phyloP scores from a whole-genome alignment of 2,888 invertebrate species.

The Cetonia aurata region DNA sequence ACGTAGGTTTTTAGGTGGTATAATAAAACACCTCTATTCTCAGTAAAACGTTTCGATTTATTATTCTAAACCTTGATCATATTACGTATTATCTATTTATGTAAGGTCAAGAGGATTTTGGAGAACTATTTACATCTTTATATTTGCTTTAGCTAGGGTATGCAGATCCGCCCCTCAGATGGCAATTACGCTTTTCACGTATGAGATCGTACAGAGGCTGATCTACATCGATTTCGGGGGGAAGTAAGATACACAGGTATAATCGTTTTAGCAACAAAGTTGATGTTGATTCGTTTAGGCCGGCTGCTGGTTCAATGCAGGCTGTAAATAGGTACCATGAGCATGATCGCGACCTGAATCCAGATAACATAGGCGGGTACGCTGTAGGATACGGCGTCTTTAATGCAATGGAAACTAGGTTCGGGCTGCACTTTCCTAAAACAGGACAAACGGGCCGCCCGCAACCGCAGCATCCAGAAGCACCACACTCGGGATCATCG shows the following conservation, averaged over 20 bases:
- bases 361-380: conserved; percentile 98
- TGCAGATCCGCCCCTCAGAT: conserved; percentile 98
- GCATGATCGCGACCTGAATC: conserved; percentile 75
- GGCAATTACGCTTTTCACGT: conserved; percentile 96
- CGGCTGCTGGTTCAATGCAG: conserved; percentile 88
- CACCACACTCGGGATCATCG: too few relatives aligned
- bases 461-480: too few relatives aligned
- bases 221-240: conserved; percentile 99
- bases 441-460: conserved; percentile 51
- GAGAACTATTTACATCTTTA: too few relatives aligned
- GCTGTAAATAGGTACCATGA: conserved; percentile 72
- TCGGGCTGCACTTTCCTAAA: conserved; percentile 92
- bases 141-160: conserved; percentile 93
- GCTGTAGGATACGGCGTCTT: conserved; percentile 95
- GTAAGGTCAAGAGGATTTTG: too few relatives aligned
- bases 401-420: conserved; percentile 97
- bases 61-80: too few relatives aligned
- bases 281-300: conserved; percentile 68
- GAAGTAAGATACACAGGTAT: conserved; percentile 76
- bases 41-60: too few relatives aligned
- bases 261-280: neutral
- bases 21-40: too few relatives aligned
- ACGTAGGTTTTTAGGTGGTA: too few relatives aligned
- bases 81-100: too few relatives aligned
- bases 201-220: conserved; percentile 94